phyloP scores from a whole-genome alignment of 2,113 vertebrate genomes.

The Myotis davidii region DNA sequence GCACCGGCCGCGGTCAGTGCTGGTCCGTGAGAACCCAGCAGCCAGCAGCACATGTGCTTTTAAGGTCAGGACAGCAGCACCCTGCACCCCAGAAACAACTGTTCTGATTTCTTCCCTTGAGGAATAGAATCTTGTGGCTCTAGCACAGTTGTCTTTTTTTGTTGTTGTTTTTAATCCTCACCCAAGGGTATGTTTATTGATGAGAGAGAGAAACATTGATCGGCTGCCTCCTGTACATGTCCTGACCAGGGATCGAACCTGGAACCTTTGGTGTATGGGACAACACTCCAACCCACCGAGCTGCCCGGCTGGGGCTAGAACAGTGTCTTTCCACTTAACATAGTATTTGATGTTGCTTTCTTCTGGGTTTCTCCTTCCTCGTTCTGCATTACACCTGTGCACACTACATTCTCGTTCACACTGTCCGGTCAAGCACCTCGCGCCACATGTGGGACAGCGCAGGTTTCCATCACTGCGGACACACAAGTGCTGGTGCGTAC shows the following conservation, averaged over 20 bases:
- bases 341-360: background rate
- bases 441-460: background rate
- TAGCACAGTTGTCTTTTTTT: background rate
- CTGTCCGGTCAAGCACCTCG: background rate
- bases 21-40: background rate
- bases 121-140: background rate
- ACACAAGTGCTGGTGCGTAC: background rate
- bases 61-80: background rate
- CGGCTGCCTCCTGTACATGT: background rate
- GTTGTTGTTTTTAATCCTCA: background rate
- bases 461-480: background rate
- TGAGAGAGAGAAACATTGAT: background rate
- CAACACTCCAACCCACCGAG: no score
- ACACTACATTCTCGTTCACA: accelerated
- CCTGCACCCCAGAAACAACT: background rate
- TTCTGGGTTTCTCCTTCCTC: background rate
- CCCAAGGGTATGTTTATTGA: background rate
- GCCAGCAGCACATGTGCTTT: background rate
- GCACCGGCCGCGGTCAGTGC: accelerated
- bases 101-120: background rate
- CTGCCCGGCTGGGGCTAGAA: background rate
- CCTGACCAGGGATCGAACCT: background rate
- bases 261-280: background rate
- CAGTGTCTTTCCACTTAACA: background rate
- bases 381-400: background rate